A percentile compares a stretch with the other conserved stretches of the same genome.
Conservation (phyloP, 2,797 vertebrate species). For the Parotocinclus haroldoi region DNA sequence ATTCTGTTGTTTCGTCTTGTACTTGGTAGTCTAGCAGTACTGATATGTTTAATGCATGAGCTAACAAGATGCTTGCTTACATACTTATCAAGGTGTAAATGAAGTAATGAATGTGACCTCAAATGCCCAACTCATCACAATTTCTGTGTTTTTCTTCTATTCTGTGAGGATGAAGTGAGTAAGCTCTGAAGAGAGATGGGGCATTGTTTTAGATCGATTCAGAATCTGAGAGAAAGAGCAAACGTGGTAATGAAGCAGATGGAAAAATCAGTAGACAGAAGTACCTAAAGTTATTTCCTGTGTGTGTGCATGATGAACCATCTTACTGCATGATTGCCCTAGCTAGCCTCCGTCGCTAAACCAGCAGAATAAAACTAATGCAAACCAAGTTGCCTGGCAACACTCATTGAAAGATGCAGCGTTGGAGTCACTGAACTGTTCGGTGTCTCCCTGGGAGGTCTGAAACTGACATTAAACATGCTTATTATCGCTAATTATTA, state of each 20-base stretch:
- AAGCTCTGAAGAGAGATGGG: neutral
- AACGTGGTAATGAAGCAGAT: neutral
- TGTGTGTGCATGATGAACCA: neutral
- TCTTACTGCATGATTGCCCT: neutral
- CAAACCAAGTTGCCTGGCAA: conserved; percentile 44
- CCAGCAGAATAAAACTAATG: conserved; percentile 16
- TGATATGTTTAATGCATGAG: too few species aligned
- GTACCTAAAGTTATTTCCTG: neutral
- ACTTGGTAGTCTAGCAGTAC: too few species aligned
- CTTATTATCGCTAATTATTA: conserved; percentile 37
- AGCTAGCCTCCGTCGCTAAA: conserved; percentile 14
- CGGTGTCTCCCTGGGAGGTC: conserved; percentile 24
- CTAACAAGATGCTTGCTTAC: too few species aligned
- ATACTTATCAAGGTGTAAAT: conserved; percentile 26
- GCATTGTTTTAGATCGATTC: neutral
- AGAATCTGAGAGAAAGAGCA: conserved; percentile 1
- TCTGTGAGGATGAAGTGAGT: neutral
- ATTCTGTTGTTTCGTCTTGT: too few species aligned
- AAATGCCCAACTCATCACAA: conserved; percentile 9
- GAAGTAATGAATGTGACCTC: conserved; percentile 39
- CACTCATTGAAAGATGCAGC: conserved; percentile 17
- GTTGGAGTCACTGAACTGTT: conserved; percentile 23
- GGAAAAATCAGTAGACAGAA: neutral
- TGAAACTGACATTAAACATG: conserved; percentile 41
- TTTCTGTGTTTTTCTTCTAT: neutral